A percentile compares a stretch with the other conserved stretches of the same genome.
Evolutionary conservation across 2,888 invertebrate genomes (phyloP).

Genomic region (Ashinkailepas kermadecensis): DNA sequence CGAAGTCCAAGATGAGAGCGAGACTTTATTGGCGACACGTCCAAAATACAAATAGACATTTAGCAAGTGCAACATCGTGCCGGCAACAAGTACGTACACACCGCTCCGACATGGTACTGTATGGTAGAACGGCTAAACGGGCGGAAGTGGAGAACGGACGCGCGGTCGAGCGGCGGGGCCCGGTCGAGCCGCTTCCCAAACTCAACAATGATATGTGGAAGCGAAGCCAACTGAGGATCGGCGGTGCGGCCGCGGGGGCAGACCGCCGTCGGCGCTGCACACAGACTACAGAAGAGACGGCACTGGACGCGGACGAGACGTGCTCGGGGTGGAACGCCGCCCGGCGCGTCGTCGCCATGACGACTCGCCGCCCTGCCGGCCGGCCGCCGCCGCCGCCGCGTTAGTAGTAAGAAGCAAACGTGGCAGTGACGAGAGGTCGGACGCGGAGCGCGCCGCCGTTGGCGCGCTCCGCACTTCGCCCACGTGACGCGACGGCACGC

Average conservation of each 20-base stretch:
- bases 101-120: background rate
- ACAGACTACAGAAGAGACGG: background rate
- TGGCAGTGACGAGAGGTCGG: background rate
- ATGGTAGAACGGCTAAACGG: no score
- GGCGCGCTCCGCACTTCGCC: background rate
- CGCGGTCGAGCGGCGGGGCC: no score
- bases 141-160: background rate
- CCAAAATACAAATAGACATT: conserved; percentile 17
- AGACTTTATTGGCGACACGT: conserved; percentile 21
- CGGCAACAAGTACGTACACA: background rate
- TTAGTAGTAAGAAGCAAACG: background rate
- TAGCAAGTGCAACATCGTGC: background rate
- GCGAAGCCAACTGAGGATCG: background rate
- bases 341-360: background rate
- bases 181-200: background rate
- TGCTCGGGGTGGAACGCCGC: background rate
- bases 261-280: background rate
- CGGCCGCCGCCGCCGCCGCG: background rate
- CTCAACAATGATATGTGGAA: background rate
- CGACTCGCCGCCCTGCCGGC: background rate
- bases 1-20: background rate
- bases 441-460: background rate
- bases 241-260: background rate
- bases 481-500: background rate
- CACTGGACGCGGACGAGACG: background rate